Evolutionary conservation across 1,140 invertebrate species (phyloP).

Genomic region (Hylyphantes graminicola): DNA sequence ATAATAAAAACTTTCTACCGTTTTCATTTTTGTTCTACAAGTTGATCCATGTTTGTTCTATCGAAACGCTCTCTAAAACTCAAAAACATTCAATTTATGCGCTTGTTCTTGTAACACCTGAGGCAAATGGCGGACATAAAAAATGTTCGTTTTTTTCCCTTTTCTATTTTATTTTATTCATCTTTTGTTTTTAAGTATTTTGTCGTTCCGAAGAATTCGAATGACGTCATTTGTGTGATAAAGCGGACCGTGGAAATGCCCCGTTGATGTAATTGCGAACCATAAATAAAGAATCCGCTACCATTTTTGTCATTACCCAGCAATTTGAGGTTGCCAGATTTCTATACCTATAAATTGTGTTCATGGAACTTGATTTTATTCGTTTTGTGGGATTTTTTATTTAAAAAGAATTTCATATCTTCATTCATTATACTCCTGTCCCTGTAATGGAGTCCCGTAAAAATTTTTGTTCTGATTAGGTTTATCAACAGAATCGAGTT

Average conservation of each 20-base stretch:
- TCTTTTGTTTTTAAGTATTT: slow-evolving; percentile 15
- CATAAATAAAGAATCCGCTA: slow-evolving; percentile 54
- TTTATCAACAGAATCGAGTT: too few species aligned
- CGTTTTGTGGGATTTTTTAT: background rate
- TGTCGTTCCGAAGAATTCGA: slow-evolving; percentile 23
- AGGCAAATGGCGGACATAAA: slow-evolving; percentile 52
- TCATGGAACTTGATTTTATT: background rate
- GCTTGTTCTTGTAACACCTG: slow-evolving; percentile 52
- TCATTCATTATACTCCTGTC: too few species aligned
- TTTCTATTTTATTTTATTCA: slow-evolving; percentile 9
- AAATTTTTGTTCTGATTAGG: too few species aligned
- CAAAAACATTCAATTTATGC: slow-evolving; percentile 58
- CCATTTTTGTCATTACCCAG: slow-evolving; percentile 25
- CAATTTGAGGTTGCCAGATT: slow-evolving; percentile 32
- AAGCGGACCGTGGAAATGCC: slow-evolving; percentile 37
- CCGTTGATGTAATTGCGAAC: slow-evolving; percentile 52
- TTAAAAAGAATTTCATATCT: background rate
- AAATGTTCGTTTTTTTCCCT: slow-evolving; percentile 15
- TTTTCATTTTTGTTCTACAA: slow-evolving; percentile 30
- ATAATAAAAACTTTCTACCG: slow-evolving; percentile 5
- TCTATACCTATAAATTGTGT: background rate
- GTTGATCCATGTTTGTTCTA: slow-evolving; percentile 42
- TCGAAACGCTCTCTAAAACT: slow-evolving; percentile 40
- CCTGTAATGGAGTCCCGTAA: too few species aligned
- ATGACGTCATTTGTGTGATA: slow-evolving; percentile 59